Evolutionary conservation across 2,888 invertebrate species (phyloP), one percentile per base, ranked within the genome.

Genomic region (Bimastos eiseni): DNA sequence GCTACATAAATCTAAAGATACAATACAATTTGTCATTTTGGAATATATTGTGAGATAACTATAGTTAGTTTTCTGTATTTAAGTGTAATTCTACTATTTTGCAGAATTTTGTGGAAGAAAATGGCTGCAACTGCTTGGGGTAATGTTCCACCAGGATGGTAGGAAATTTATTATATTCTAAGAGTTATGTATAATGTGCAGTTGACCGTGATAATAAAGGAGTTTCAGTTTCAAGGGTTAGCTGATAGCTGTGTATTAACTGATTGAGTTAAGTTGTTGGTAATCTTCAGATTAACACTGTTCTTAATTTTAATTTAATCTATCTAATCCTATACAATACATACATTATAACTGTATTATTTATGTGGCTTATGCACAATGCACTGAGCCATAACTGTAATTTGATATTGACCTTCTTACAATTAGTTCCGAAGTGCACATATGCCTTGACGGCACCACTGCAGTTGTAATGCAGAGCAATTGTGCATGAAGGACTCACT

Each of bases 141-240:
- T 37, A 55, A 89, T 55, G 89, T 89, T 44, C 89, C 89, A 33
- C 89, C 89, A 49, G 89, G 89, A 44, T 89, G 89, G 89, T 89
- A 37, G 37, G 89, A 86, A 34, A 70, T n/a, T n/a, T 1, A 70
- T 70, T 70, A n/a, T 70, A 70, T 70, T 70, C 30, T 70, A 70
- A 11, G 11, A 70, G 8, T 70, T 30, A 5, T 70, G 70, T 13
- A 6, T 17, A 70, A n/a, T 70, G 30, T 8, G 11, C 70, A 70
- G 30, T 70, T 70, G 30, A 70, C n/a, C n/a, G 8, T 70, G n/a
- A 70, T 70, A 70, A n/a, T n/a, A n/a, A n/a, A n/a, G n/a, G n/a
- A n/a, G n/a, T n/a, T 70, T 70, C 70, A n/a, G 6, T 70, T n/a
- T 70, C n/a, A 5, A 55, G 30, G 55, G 24, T 30, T 70, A n/a